A percentile compares a stretch with the other conserved stretches of the same genome.
phyloP scores from a whole-genome alignment of 1,140 invertebrate genomes.

The Drosophila rufa region DNA sequence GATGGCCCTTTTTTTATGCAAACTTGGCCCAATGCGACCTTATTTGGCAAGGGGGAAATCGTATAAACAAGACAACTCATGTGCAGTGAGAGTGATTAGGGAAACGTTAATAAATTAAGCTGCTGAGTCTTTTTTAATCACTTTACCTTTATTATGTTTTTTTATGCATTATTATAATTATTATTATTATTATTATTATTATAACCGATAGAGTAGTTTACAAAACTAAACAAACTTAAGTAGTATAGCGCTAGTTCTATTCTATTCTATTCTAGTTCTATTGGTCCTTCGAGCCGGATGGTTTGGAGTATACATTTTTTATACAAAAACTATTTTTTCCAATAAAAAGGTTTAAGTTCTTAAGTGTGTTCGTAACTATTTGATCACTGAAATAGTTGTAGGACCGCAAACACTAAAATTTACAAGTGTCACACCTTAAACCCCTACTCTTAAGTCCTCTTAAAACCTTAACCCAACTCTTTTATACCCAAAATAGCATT shows the following conservation, averaged over 20 bases:
- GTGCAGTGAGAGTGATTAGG: background rate
- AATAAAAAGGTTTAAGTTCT: too few species aligned
- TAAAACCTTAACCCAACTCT: background rate
- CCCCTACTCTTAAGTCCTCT: background rate
- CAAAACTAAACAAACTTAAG: too few species aligned
- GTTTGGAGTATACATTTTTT: background rate
- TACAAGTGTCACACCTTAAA: background rate
- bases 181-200: too few species aligned
- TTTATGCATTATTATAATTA: background rate
- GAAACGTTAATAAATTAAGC: background rate
- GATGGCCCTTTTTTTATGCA: constrained; percentile 38
- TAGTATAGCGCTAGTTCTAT: too few species aligned
- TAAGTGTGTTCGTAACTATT: too few species aligned
- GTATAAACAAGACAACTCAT: background rate
- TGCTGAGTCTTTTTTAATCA: background rate
- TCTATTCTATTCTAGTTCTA: too few species aligned
- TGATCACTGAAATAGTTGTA: too few species aligned
- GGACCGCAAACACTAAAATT: background rate
- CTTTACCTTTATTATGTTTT: background rate
- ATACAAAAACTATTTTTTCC: background rate
- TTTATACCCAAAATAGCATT: background rate
- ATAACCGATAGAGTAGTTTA: too few species aligned
- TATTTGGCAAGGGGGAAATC: background rate
- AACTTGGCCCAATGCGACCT: constrained; percentile 20
- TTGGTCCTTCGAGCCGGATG: too few species aligned